Conservation (phyloP, 2,797 vertebrate species). For the Syngnathus acus region DNA sequence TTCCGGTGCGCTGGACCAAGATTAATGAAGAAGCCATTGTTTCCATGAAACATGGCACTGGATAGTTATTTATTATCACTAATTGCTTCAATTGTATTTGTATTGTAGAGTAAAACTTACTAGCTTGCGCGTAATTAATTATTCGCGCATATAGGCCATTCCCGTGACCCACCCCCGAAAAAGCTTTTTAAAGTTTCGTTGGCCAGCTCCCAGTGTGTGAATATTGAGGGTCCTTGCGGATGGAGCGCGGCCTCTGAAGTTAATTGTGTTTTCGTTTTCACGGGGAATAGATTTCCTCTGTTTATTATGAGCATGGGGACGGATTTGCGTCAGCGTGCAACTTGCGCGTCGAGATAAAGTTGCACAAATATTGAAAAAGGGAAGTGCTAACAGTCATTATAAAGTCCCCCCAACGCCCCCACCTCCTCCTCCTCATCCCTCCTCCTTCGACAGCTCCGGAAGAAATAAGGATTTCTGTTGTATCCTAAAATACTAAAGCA, state of each 20-base stretch:
- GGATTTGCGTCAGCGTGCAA: constrained; percentile 98
- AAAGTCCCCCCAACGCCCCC: constrained; percentile 66
- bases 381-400: constrained; percentile 96
- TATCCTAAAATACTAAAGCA: constrained; percentile 94
- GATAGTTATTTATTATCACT: background rate
- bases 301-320: constrained; percentile 91
- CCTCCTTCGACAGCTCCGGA: constrained; percentile 76
- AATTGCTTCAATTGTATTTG: background rate
- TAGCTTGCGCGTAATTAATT: background rate
- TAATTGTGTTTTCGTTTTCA: constrained; percentile 87
- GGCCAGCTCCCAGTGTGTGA: constrained; percentile 35
- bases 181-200: background rate
- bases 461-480: constrained; percentile 98
- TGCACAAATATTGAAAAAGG: constrained; percentile 97
- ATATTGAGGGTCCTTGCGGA: constrained; percentile 56
- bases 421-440: constrained; percentile 45
- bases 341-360: constrained; percentile 97
- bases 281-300: constrained; percentile 89
- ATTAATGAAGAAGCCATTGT: constrained; percentile 60
- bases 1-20: constrained; percentile 64
- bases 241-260: constrained; percentile 81
- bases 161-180: too few relatives aligned
- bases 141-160: background rate
- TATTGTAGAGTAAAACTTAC: too few relatives aligned
- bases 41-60: constrained; percentile 12